phyloP scores from a whole-genome alignment of 2,888 invertebrate species.

The Rhagophthalmus giganteus region DNA sequence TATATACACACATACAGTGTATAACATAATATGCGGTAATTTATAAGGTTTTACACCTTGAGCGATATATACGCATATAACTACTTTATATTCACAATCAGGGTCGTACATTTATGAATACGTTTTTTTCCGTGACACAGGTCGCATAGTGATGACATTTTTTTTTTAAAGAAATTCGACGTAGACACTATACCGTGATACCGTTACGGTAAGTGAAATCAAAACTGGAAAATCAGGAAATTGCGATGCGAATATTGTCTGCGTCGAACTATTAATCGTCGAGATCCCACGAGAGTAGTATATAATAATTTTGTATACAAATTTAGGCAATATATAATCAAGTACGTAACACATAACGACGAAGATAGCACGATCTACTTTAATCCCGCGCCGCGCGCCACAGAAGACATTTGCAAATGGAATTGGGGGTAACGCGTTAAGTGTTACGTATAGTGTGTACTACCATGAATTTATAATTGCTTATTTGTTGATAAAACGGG shows the following conservation, averaged over 20 bases:
- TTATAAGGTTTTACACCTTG: constrained; percentile 21
- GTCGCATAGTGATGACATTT: no score
- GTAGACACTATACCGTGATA: no score
- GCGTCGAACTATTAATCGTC: constrained; percentile 21
- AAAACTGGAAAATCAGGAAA: constrained; percentile 1
- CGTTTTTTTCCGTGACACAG: neutral
- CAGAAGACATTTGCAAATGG: constrained; percentile 25
- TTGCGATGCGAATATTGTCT: constrained; percentile 14
- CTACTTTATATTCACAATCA: constrained; percentile 16
- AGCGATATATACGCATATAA: constrained; percentile 8
- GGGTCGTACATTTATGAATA: no score
- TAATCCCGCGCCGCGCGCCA: constrained; percentile 14
- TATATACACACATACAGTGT: constrained; percentile 14
- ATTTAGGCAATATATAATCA: constrained; percentile 25
- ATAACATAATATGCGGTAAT: constrained; percentile 18
- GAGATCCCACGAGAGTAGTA: constrained; percentile 18
- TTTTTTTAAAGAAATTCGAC: no score
- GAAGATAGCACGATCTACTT: constrained; percentile 20
- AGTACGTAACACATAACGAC: constrained; percentile 9
- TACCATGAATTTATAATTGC: constrained; percentile 23
- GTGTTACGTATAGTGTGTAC: constrained; percentile 18
- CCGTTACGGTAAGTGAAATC: neutral
- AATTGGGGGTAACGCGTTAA: constrained; percentile 22
- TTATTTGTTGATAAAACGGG: constrained; percentile 22
- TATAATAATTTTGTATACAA: constrained; percentile 21